Evolutionary conservation across 2,888 invertebrate species (phyloP).

Genomic region (Pegoplata infirma): DNA sequence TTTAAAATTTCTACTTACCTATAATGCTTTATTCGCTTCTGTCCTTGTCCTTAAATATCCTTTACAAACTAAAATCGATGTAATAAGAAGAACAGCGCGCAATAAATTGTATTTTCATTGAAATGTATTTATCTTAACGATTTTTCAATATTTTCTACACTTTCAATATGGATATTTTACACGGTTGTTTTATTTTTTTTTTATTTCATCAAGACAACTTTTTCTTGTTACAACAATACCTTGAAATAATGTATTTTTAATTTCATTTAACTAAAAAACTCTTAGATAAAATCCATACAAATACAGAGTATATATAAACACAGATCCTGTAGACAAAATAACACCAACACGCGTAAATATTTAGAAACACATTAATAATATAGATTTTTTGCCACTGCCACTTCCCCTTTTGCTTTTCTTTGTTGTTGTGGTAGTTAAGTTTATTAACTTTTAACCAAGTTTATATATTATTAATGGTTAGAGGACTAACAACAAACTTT

Average conservation of each 20-base stretch:
- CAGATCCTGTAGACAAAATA: not conserved
- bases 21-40: not conserved
- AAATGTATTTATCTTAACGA: slow-evolving; percentile 27
- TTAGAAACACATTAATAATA: slow-evolving; percentile 11
- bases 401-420: not conserved
- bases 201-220: not conserved
- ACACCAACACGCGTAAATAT: not conserved
- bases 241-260: slow-evolving; percentile 52
- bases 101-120: slow-evolving; percentile 28
- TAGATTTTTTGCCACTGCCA: not conserved
- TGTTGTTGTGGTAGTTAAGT: not conserved
- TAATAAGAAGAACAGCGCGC: too few species aligned
- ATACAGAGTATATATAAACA: too few species aligned
- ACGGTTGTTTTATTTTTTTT: not conserved
- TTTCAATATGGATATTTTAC: slow-evolving; percentile 20
- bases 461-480: not conserved
- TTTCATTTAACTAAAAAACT: slow-evolving; percentile 35
- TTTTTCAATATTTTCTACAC: slow-evolving; percentile 18
- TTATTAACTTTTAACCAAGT: slow-evolving; percentile 28
- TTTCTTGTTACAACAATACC: slow-evolving; percentile 3
- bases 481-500: slow-evolving; percentile 30
- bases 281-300: not conserved
- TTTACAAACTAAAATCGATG: not conserved
- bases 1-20: not conserved
- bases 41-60: not conserved